Conservation (phyloP, 2,113 vertebrate species). For the Melanostigma gelatinosum region DNA sequence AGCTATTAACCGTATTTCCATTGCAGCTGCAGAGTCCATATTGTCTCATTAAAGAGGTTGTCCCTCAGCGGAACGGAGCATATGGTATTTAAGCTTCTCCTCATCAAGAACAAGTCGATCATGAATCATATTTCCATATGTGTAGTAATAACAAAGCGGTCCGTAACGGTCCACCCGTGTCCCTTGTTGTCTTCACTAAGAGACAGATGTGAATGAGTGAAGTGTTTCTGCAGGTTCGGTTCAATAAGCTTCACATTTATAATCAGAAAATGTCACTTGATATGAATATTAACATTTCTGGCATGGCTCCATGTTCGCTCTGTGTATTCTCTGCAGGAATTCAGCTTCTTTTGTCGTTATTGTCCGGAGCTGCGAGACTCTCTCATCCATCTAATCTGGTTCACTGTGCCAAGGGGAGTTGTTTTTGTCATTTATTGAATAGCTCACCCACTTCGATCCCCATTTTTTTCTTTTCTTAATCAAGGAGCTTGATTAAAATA, state of each 20-base stretch:
- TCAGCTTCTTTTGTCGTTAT: constrained; percentile 26
- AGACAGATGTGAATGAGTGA: constrained; percentile 9
- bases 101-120: constrained; percentile 40
- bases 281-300: constrained; percentile 26
- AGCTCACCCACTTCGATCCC: constrained; percentile 27
- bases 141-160: constrained; percentile 30
- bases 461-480: constrained; percentile 32
- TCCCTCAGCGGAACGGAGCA: background rate
- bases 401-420: constrained; percentile 22
- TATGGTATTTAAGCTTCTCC: constrained; percentile 38
- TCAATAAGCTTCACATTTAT: background rate
- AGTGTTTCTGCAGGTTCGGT: background rate
- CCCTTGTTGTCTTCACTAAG: background rate
- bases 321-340: constrained; percentile 43
- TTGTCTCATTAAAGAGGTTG: background rate
- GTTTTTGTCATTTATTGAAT: constrained; percentile 33
- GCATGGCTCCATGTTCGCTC: constrained; percentile 11
- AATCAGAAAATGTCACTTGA: constrained; percentile 17
- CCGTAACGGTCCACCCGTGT: constrained; percentile 5
- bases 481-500: constrained; percentile 26
- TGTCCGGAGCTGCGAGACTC: constrained; percentile 30
- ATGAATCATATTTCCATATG: constrained; percentile 53
- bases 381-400: constrained; percentile 42
- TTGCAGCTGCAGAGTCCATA: constrained; percentile 5
- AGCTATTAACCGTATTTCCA: constrained; percentile 8